phyloP scores from a whole-genome alignment of 2,113 vertebrate genomes.

The Heterocephalus glaber region DNA sequence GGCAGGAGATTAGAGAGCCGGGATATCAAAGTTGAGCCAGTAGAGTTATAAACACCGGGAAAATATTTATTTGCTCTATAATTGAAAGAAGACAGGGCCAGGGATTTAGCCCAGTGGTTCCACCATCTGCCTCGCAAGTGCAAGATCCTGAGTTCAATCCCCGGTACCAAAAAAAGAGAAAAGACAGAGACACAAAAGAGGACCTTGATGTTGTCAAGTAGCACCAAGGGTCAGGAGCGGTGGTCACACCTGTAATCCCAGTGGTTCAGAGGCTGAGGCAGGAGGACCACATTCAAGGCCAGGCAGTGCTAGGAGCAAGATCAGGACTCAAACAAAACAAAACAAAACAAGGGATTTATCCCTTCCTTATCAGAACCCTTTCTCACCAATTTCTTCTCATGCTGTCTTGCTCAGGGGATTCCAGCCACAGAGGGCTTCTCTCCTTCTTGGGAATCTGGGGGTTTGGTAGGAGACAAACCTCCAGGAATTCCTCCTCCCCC shows the following conservation, averaged over 20 bases:
- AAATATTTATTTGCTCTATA: background rate
- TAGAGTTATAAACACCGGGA: background rate
- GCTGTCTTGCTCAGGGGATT: background rate
- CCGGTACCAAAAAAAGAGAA: no score
- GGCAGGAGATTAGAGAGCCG: background rate
- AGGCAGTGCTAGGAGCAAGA: background rate
- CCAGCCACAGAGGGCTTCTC: background rate
- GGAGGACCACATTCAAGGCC: background rate
- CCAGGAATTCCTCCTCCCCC: background rate
- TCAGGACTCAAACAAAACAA: background rate
- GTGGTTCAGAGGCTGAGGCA: background rate
- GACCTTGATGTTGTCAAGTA: background rate
- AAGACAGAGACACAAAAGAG: background rate
- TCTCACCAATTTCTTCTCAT: background rate
- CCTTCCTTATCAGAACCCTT: background rate
- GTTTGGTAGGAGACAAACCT: background rate
- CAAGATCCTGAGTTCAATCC: no score
- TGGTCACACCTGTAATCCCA: background rate
- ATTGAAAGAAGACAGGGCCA: background rate
- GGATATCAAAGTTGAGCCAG: background rate
- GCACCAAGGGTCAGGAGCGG: background rate
- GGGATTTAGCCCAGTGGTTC: no score
- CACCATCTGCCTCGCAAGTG: no score
- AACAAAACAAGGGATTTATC: background rate
- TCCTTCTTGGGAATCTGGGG: background rate